These are phyloP conservation scores for Esox lucius DNA, from an alignment of 2,797 vertebrate species.

Conservation along the genomic window DNA sequence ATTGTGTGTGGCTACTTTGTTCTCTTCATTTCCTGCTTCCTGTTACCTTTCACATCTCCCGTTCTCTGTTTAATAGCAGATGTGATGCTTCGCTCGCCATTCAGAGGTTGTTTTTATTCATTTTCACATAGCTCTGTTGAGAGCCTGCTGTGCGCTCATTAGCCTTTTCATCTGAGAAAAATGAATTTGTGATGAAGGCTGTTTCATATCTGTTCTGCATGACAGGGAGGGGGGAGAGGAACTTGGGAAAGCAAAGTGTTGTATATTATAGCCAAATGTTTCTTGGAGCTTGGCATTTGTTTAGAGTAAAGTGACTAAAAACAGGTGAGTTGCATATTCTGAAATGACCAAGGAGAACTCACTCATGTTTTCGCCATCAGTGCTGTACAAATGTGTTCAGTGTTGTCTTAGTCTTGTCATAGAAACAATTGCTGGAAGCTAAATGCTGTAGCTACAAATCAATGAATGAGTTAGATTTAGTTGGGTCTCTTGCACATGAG, in stretches of 20 bases:
- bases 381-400: too few species aligned
- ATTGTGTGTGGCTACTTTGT: slow-evolving; percentile 4
- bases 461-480: too few species aligned
- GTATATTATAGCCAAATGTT: background rate
- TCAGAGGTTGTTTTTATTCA: slow-evolving; percentile 48
- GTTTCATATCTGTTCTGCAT: slow-evolving; percentile 26
- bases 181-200: slow-evolving; percentile 51
- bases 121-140: slow-evolving; percentile 28
- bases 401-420: too few species aligned
- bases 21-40: slow-evolving; percentile 40
- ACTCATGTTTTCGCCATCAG: too few species aligned
- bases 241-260: background rate
- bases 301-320: too few species aligned
- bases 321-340: too few species aligned
- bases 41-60: slow-evolving; percentile 17
- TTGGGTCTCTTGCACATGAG: too few species aligned
- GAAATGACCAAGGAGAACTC: too few species aligned
- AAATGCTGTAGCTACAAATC: too few species aligned
- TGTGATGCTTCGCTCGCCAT: slow-evolving; percentile 22
- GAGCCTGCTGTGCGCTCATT: slow-evolving; percentile 50
- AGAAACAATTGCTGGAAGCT: too few species aligned
- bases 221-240: background rate
- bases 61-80: slow-evolving; percentile 25
- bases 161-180: slow-evolving; percentile 52
- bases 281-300: background rate